phyloP scores from a whole-genome alignment of 2,888 invertebrate species.

The Mellilla xanthometata region DNA sequence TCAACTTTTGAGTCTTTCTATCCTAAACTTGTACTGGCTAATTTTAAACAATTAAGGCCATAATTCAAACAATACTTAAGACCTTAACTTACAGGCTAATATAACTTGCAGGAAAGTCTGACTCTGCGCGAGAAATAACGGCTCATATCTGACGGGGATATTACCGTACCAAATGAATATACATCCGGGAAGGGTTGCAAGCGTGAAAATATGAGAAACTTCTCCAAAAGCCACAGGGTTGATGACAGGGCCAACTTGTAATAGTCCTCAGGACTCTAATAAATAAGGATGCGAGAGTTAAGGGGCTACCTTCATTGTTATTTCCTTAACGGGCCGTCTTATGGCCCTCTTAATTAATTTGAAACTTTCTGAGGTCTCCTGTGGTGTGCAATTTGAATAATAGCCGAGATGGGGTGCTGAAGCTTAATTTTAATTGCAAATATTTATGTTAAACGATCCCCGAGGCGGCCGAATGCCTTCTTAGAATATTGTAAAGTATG shows the following conservation, averaged over 20 bases:
- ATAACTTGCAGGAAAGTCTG: slow-evolving; percentile 7
- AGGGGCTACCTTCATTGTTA: slow-evolving; percentile 71
- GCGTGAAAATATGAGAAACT: slow-evolving; percentile 48
- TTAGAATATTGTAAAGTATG: slow-evolving; percentile 69
- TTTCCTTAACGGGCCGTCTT: slow-evolving; percentile 81
- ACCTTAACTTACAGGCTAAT: no score
- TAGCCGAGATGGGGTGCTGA: slow-evolving; percentile 74
- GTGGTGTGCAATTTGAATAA: slow-evolving; percentile 81
- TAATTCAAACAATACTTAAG: no score
- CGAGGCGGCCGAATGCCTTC: slow-evolving; percentile 46
- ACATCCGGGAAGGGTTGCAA: slow-evolving; percentile 52
- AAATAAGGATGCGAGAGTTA: slow-evolving; percentile 68
- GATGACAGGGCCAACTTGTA: slow-evolving; percentile 58
- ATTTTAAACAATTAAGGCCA: no score
- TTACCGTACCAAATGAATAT: slow-evolving; percentile 49
- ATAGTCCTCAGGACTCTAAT: slow-evolving; percentile 66
- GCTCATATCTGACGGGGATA: slow-evolving; percentile 31
- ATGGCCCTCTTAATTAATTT: slow-evolving; percentile 82
- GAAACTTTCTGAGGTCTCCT: slow-evolving; percentile 81
- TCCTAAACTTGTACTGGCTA: no score
- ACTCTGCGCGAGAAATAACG: slow-evolving; percentile 40
- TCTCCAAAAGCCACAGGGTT: slow-evolving; percentile 54
- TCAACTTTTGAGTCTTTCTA: no score
- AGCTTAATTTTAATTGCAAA: slow-evolving; percentile 82
- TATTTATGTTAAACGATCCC: slow-evolving; percentile 78